phyloP scores from a whole-genome alignment of 2,113 vertebrate species.

The Murina feae region DNA sequence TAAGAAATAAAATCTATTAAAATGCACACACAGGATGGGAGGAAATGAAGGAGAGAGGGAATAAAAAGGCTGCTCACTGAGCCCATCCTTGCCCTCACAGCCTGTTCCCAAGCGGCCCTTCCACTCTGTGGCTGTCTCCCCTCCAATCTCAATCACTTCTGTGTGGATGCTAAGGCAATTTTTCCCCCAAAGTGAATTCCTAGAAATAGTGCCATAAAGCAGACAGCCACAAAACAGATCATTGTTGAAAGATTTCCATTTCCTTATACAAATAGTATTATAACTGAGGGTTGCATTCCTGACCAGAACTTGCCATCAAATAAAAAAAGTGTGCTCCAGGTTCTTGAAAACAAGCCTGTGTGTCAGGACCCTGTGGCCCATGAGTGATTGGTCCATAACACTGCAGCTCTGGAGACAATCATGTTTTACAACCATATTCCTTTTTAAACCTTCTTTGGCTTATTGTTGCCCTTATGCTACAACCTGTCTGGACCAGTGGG shows the following conservation, averaged over 20 bases:
- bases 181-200: background rate
- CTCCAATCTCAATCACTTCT: background rate
- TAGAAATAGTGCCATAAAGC: background rate
- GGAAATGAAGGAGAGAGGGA: background rate
- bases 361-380: background rate
- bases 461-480: background rate
- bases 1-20: background rate
- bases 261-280: background rate
- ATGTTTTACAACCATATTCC: conserved; percentile 61
- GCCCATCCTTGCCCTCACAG: background rate
- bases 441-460: background rate
- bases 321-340: background rate
- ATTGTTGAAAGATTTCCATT: background rate
- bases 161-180: background rate
- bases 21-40: background rate
- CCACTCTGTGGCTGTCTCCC: background rate
- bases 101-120: background rate
- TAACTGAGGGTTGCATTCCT: background rate
- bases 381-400: background rate
- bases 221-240: background rate
- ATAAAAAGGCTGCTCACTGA: background rate
- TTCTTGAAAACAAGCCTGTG: background rate
- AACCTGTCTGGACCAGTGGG: background rate
- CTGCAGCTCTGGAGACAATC: conserved; percentile 69
- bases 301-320: background rate